phyloP scores from a whole-genome alignment of 2,888 invertebrate species.

The Pristionchus entomophagus region DNA sequence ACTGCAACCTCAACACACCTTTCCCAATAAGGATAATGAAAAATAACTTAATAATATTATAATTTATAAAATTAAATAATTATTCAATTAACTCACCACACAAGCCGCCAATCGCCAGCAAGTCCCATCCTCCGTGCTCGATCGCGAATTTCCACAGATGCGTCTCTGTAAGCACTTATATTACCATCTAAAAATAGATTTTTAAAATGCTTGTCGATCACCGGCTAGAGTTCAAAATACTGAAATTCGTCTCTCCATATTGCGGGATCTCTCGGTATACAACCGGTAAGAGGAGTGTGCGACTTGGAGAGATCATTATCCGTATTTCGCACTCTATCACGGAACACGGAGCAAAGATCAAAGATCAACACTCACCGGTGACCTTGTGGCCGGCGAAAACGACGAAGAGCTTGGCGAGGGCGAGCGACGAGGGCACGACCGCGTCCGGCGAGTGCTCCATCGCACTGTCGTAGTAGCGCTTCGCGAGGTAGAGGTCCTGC shows the following conservation, averaged over 20 bases:
- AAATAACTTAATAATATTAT: not conserved
- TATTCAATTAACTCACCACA: not conserved
- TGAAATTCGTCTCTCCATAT: too few relatives aligned
- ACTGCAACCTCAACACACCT: too few relatives aligned
- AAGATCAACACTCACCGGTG: constrained; percentile 5
- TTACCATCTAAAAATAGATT: too few relatives aligned
- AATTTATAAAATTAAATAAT: not conserved
- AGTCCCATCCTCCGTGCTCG: not conserved
- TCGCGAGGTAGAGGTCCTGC: constrained; percentile 92
- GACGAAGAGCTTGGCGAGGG: constrained; percentile 87
- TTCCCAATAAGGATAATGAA: too few relatives aligned
- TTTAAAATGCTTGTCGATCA: too few relatives aligned
- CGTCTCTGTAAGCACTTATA: constrained; percentile 46
- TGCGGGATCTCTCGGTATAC: too few relatives aligned
- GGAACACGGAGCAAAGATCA: not conserved
- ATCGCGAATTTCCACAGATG: not conserved
- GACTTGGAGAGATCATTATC: too few relatives aligned
- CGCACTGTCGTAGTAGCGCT: constrained; percentile 96
- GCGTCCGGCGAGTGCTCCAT: constrained; percentile 94
- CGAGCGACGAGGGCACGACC: constrained; percentile 91
- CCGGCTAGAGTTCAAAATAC: too few relatives aligned
- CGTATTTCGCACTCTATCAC: constrained; percentile 12
- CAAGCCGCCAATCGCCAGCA: not conserved
- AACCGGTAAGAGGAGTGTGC: constrained; percentile 23
- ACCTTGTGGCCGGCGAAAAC: constrained; percentile 81